A percentile compares a stretch with the other conserved stretches of the same genome.
Conservation (phyloP, 2,888 invertebrate species). For the Mythimna lalbum region DNA sequence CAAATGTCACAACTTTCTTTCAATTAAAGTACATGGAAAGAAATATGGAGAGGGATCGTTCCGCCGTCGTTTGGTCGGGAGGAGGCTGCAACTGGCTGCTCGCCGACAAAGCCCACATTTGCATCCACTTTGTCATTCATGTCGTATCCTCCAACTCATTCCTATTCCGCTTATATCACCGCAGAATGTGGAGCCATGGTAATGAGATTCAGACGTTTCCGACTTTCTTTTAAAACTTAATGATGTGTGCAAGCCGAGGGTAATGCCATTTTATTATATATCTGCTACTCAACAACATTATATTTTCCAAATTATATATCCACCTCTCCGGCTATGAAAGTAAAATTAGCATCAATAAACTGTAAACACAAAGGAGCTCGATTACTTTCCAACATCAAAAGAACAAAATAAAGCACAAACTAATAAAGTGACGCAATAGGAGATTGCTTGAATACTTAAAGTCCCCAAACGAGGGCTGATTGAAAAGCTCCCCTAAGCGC, state of each 20-base stretch:
- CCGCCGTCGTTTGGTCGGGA: conserved; percentile 75
- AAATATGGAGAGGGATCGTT: conserved; percentile 47
- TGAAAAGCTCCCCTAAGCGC: conserved; percentile 84
- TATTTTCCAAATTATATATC: conserved; percentile 56
- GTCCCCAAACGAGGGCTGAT: conserved; percentile 86
- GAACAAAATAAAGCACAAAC: conserved; percentile 85
- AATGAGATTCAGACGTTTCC: conserved; percentile 82
- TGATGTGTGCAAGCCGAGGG: conserved; percentile 71
- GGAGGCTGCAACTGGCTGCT: conserved; percentile 72
- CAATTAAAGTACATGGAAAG: conserved; percentile 53
- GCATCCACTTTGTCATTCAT: conserved; percentile 90
- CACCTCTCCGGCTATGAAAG: conserved; percentile 49
- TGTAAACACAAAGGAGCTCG: conserved; percentile 76
- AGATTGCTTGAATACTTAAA: conserved; percentile 89
- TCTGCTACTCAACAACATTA: conserved; percentile 33
- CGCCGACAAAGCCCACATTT: conserved; percentile 86
- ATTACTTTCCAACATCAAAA: conserved; percentile 88
- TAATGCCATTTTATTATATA: conserved; percentile 60
- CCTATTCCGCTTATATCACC: conserved; percentile 81
- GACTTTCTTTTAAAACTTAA: conserved; percentile 81
- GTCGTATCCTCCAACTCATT: conserved; percentile 84
- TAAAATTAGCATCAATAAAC: conserved; percentile 66
- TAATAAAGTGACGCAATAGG: conserved; percentile 88
- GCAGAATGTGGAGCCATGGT: conserved; percentile 81
- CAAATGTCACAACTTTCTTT: conserved; percentile 36